Evolutionary conservation across 2,113 vertebrate genomes (phyloP), one percentile per base, ranked within the genome.

Genomic region (Entosphenus tridentatus): DNA sequence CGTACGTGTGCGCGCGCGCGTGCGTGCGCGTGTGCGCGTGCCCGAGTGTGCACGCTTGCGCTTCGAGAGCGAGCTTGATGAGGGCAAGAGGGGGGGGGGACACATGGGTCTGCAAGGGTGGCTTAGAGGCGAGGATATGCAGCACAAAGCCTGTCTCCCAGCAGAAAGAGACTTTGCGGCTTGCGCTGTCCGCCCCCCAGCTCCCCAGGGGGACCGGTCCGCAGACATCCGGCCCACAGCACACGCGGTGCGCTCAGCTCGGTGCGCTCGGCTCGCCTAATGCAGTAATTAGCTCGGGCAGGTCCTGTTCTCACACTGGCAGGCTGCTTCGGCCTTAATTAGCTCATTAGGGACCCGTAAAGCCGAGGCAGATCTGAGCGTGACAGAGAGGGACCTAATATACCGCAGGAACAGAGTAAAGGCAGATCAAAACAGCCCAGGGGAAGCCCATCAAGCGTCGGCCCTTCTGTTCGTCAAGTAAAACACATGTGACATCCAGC

Each of bases 331-430:
- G 21, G n/a, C 62, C 62, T 65, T 65, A 65, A 65, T 65, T 65
- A 65, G 62, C 62, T 65, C 62, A 65, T 65, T 21, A 16, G 62
- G 62, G 62, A 65, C 62, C 62, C 62, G 62, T 65, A 65, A 65
- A 21, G 62, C 62, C 62, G n/a, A 65, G 62, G 62, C 62, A 21
- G 62, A 65, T 65, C 62, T 65, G 62, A 65, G 62, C 21, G 62
- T 65, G 62, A 65, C 62, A 65, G 62, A 65, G 62, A 65, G 62
- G 62, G 62, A 65, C 62, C 62, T 65, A 65, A 65, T 65, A 21
- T 65, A 21, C 62, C 21, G 62, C n/a, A 65, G 21, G 62, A 65
- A 65, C n/a, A 65, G 62, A 65, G 62, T 65, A 65, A 65, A 65
- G 39, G 62, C 62, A 65, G 62, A 65, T 65, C 8, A 65, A 65